A percentile compares a stretch with the other conserved stretches of the same genome.
Conservation (phyloP, 2,113 vertebrate species). For the Shinisaurus crocodilurus region DNA sequence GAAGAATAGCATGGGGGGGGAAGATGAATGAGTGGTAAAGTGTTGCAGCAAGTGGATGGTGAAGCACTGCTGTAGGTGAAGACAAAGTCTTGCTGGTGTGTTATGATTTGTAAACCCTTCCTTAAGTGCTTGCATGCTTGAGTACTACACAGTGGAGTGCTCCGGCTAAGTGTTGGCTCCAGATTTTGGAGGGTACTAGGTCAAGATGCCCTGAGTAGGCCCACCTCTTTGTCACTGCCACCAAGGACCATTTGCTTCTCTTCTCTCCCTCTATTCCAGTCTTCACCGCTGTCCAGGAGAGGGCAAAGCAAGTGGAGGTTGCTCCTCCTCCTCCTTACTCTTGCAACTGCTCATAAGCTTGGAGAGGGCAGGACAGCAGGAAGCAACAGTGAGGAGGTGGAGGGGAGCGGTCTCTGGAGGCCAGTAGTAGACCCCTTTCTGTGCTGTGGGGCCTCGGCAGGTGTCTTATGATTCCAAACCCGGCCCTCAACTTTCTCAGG, state of each 20-base stretch:
- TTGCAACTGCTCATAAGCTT: not conserved
- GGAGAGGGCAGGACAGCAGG: not conserved
- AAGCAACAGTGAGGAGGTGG: not conserved
- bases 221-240: not conserved
- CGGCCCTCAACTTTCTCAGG: not conserved
- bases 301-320: not conserved
- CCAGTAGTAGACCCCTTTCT: not conserved
- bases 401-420: not conserved
- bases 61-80: not conserved
- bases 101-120: not conserved
- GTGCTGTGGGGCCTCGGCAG: not conserved
- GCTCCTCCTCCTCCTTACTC: no score
- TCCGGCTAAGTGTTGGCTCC: not conserved
- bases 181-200: not conserved
- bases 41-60: not conserved
- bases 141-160: not conserved
- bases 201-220: not conserved
- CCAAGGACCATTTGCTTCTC: not conserved
- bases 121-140: not conserved
- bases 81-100: not conserved
- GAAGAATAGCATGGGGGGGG: no score
- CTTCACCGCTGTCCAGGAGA: not conserved
- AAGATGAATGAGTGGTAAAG: not conserved
- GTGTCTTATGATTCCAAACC: not conserved
- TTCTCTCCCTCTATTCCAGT: not conserved